phyloP scores from a whole-genome alignment of 2,888 invertebrate species.

The Nemapogon koenigi region DNA sequence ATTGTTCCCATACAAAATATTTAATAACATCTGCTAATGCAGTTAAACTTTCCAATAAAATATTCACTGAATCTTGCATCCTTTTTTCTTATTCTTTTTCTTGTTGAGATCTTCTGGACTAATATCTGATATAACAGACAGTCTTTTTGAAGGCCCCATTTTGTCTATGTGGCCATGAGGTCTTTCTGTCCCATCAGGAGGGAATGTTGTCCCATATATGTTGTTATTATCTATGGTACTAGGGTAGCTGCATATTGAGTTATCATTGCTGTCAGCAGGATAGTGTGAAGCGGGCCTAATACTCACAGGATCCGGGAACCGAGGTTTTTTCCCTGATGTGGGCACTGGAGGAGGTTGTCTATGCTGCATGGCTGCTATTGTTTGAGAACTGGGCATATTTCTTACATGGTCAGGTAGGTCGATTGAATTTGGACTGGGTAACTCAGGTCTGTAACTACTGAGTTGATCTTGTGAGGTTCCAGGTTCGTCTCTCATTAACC shows the following conservation, averaged over 20 bases:
- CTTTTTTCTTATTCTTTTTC: slow-evolving; percentile 48
- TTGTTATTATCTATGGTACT: slow-evolving; percentile 47
- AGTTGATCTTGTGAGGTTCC: slow-evolving; percentile 15
- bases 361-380: slow-evolving; percentile 30
- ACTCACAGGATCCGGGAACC: slow-evolving; percentile 54
- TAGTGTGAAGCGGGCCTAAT: slow-evolving; percentile 56
- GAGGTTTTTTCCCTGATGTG: slow-evolving; percentile 43
- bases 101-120: slow-evolving; percentile 50
- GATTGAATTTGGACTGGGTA: background rate
- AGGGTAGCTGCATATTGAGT: slow-evolving; percentile 21
- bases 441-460: background rate
- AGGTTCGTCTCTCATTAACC: slow-evolving; percentile 31
- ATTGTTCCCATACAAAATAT: no score
- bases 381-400: slow-evolving; percentile 19
- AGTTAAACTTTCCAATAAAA: background rate
- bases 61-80: slow-evolving; percentile 52
- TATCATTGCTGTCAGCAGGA: slow-evolving; percentile 25
- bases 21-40: no score
- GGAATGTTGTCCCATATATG: slow-evolving; percentile 41
- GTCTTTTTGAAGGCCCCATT: slow-evolving; percentile 37
- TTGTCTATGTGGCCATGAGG: slow-evolving; percentile 19
- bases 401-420: slow-evolving; percentile 8
- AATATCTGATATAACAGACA: slow-evolving; percentile 55
- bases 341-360: slow-evolving; percentile 52
- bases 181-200: no score